These are phyloP conservation scores for Halisarca cf. caerulea DNA, from an alignment of 37 sponge, comb jelly and placozoan genomes.

Conservation along the genomic window DNA sequence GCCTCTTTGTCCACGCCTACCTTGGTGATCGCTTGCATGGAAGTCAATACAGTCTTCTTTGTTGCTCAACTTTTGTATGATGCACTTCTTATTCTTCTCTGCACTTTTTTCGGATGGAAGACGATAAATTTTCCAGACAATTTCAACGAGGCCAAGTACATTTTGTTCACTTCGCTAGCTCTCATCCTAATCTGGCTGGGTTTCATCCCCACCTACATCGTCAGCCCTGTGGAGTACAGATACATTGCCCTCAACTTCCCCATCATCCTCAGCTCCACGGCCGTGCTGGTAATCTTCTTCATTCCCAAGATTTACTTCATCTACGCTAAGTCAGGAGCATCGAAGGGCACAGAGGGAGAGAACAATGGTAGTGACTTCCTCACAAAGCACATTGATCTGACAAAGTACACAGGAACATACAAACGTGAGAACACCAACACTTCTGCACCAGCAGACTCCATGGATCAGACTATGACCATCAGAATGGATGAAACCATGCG, in stretches of 20 bases:
- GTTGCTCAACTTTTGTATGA: slow-evolving; percentile 45
- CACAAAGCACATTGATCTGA: not conserved
- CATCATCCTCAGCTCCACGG: slow-evolving; percentile 47
- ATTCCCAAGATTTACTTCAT: slow-evolving; percentile 65
- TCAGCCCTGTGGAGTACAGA: slow-evolving; percentile 39
- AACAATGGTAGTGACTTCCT: not conserved
- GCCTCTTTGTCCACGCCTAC: slow-evolving; percentile 25
- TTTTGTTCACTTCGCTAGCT: slow-evolving; percentile 64
- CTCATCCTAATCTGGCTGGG: slow-evolving; percentile 63
- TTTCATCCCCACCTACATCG: slow-evolving; percentile 51
- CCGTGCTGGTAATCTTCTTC: slow-evolving; percentile 54
- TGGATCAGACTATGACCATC: too few relatives aligned
- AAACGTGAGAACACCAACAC: too few relatives aligned
- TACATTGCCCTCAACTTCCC: slow-evolving; percentile 43
- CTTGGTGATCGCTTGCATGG: slow-evolving; percentile 44
- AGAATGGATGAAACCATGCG: too few relatives aligned
- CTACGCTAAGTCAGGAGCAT: not conserved
- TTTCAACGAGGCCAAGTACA: slow-evolving; percentile 75
- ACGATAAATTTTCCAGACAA: slow-evolving; percentile 75
- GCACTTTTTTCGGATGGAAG: slow-evolving; percentile 56
- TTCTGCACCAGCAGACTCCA: too few relatives aligned
- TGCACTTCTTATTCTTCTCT: slow-evolving; percentile 48
- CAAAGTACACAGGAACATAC: not conserved
- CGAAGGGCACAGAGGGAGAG: not conserved
- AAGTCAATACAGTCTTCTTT: slow-evolving; percentile 25